Base-by-base conservation (phyloP, 1,140 invertebrate genomes). In the Nomia melanderi region DNA sequence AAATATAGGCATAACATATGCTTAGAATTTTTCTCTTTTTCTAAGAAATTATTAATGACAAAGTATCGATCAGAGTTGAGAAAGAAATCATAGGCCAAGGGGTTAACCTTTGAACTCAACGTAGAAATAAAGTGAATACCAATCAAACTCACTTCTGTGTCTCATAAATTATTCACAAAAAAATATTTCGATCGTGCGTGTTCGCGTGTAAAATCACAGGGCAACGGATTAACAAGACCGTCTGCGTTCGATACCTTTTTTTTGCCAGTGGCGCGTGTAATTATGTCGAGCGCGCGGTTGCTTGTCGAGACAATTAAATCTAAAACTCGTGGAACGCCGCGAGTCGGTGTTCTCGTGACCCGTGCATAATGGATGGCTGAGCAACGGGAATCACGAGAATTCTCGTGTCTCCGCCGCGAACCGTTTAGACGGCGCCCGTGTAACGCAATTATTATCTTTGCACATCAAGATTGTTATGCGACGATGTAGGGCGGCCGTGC, bases 371-470 rank as follows among this genome's bases (percentile, higher is more conserved):
- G 59, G 44, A 39, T 29, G 44, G 31, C n/a, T n/a, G n/a, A n/a
- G 31, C 17, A 1, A 14, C 11, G 29, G 54, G 59, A 72, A 72
- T 63, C 47, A 20, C 56, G 70, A 36, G 57, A 36, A 69, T 56
- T 29, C 53, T 59, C 53, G 36, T 70, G 53, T 69, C 53, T 56
- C 66, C 17, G 7, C 20, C 8, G 36, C 39, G 36, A 70, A 70
- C 54, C 67, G 54, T 70, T 70, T 36, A 56, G 66, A 69, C 66
- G 44, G 36, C 25, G 54, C 23, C 47, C 8, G 11, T 59, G 67
- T 59, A 59, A 70, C 54, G 67, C 27, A 70, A 70, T 70, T 59
- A 70, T 57, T 70, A 70, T 59, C 67, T 70, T 70, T 59, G 67
- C 54, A n/a, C 36, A 29, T 54, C 31, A 36, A 64, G 31, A 44